Base-by-base conservation (phyloP, 2,113 vertebrate genomes). In the Rhegmatorhina hoffmannsi region DNA sequence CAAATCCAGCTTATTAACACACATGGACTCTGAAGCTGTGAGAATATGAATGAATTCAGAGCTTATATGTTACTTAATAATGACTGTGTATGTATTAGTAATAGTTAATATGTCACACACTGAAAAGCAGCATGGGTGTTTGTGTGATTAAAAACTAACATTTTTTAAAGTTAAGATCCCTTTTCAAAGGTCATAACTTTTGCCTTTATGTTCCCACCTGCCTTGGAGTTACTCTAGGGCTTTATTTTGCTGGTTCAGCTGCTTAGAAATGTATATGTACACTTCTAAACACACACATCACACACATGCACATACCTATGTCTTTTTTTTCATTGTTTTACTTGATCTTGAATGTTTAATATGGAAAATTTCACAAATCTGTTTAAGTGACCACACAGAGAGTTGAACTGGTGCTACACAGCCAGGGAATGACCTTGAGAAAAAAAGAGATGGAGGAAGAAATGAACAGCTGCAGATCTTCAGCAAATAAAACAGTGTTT, bases 401-500 rank as follows among this genome's bases (percentile, higher is more conserved):
- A 80, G 50, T 18, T 84, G 77, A 81, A 50, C 28, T 50, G 25
- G 19, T 87, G 36, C n/a, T 76, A 15, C 17, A 1, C 0, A 92
- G 36, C 24, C 29, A 53, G 53, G 40, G 40, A 47, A 31, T 58
- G 53, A 91, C 82, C 70, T 36, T 62, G n/a, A 46, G 59, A 63
- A 76, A 70, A 87, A 87, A 67, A 64, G 33, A 58, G 8, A 67
- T 18, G 12, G 24, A 87, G 31, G 78, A 56, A 76, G 46, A n/a
- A 85, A 85, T 49, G 40, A 94, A 46, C 88, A 95, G 85, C 79
- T 95, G 82, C 75, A 93, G n/a, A 49, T 73, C 66, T 76, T 94
- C 75, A 64, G 40, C 62, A 90, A 88, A 85, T 84, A 73, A 85
- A 87, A 44, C 34, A 75, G 36, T 79, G 44, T 17, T 6, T 49